phyloP scores from a whole-genome alignment of 2,888 invertebrate genomes.

The Andricus curvator region DNA sequence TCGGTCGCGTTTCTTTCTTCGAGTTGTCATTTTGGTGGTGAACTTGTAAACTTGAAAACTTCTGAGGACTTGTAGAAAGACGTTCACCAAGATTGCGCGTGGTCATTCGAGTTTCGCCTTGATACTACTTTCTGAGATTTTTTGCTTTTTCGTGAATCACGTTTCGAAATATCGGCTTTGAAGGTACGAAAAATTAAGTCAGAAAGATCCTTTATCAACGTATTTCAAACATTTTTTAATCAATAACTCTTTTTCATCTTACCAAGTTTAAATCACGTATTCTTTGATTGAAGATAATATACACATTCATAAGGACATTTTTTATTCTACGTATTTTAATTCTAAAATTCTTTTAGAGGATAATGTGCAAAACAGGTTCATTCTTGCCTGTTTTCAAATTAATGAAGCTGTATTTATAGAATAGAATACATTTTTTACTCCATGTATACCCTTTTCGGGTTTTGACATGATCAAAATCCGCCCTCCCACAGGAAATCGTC shows the following conservation, averaged over 20 bases:
- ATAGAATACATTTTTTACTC: too few species aligned
- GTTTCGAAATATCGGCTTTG: neutral
- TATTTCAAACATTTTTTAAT: neutral
- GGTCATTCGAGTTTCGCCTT: neutral
- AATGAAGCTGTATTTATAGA: too few species aligned
- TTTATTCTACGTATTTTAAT: too few species aligned
- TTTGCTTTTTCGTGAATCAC: neutral
- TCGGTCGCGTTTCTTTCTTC: neutral
- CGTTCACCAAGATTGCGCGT: neutral
- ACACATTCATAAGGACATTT: too few species aligned
- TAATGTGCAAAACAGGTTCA: too few species aligned
- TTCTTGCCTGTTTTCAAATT: too few species aligned
- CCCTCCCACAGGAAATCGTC: too few species aligned
- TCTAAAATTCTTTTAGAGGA: too few species aligned
- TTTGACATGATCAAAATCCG: too few species aligned
- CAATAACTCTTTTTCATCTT: neutral
- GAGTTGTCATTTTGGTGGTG: too few species aligned
- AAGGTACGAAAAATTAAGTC: neutral
- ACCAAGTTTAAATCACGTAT: neutral
- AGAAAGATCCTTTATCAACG: neutral
- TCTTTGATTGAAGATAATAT: neutral
- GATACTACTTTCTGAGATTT: constrained; percentile 12
- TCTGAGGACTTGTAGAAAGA: neutral
- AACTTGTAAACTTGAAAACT: neutral
- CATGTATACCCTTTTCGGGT: too few species aligned